phyloP scores from a whole-genome alignment of 1,140 invertebrate genomes.

The Melitaea cinxia region DNA sequence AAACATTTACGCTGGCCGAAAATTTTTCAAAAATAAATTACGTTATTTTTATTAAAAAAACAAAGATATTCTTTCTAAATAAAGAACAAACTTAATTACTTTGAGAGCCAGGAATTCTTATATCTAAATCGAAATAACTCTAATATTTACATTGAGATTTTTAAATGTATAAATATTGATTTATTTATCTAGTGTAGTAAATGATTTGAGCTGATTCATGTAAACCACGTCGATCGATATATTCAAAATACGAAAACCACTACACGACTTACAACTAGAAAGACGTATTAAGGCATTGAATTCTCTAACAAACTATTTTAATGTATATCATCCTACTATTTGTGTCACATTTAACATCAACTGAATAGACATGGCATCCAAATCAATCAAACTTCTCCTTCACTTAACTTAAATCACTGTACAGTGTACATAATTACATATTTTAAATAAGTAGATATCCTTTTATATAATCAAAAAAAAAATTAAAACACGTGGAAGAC shows the following conservation, averaged over 20 bases:
- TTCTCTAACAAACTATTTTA: slow-evolving; percentile 40
- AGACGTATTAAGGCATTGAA: slow-evolving; percentile 36
- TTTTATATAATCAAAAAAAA: slow-evolving; percentile 61
- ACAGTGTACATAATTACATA: slow-evolving; percentile 44
- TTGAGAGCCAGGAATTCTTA: slow-evolving; percentile 80
- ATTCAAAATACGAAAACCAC: slow-evolving; percentile 44
- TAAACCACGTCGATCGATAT: slow-evolving; percentile 36
- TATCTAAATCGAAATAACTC: slow-evolving; percentile 59
- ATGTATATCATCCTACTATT: slow-evolving; percentile 12
- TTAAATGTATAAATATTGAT: slow-evolving; percentile 76
- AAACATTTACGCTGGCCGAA: slow-evolving; percentile 76
- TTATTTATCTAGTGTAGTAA: slow-evolving; percentile 77
- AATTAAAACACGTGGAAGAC: slow-evolving; percentile 73
- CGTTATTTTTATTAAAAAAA: slow-evolving; percentile 62
- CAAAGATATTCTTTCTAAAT: slow-evolving; percentile 63
- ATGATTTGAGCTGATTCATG: slow-evolving; percentile 73
- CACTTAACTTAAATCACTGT: slow-evolving; percentile 66
- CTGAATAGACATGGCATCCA: slow-evolving; percentile 58
- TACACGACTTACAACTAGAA: slow-evolving; percentile 44
- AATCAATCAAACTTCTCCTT: slow-evolving; percentile 47
- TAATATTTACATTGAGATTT: slow-evolving; percentile 81
- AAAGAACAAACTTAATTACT: slow-evolving; percentile 74
- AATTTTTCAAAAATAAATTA: slow-evolving; percentile 66
- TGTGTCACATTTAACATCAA: slow-evolving; percentile 18
- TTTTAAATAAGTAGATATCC: slow-evolving; percentile 74